Percentiles rank a stretch among this genome's conserved stretches.
Evolutionary conservation across 2,797 vertebrate genomes (phyloP).

Genomic region (Myoxocephalus aenaeus): DNA sequence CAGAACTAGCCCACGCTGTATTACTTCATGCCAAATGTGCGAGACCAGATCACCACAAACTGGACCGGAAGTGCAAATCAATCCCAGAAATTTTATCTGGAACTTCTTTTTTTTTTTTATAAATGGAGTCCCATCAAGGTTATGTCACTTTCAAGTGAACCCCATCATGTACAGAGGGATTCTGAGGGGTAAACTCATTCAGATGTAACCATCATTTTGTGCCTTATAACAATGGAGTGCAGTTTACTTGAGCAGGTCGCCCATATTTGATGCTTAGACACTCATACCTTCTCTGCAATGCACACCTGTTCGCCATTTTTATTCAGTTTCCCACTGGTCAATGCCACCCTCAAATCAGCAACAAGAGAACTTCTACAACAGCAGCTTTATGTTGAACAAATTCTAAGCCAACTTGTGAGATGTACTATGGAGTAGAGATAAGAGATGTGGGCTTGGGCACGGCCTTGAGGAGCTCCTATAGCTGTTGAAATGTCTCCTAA

Average conservation of each 20-base stretch:
- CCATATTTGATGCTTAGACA: neutral
- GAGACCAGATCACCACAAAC: slow-evolving; percentile 41
- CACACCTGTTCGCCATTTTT: no score
- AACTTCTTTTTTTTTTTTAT: slow-evolving; percentile 1
- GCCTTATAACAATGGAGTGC: slow-evolving; percentile 22
- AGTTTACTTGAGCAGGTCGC: neutral
- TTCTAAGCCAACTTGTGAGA: slow-evolving; percentile 22
- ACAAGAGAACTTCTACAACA: slow-evolving; percentile 14
- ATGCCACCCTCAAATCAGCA: neutral
- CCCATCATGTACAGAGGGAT: slow-evolving; percentile 22
- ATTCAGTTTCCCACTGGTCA: neutral
- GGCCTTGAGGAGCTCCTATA: slow-evolving; percentile 29
- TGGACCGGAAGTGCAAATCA: slow-evolving; percentile 69
- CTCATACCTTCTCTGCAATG: neutral
- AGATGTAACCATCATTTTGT: slow-evolving; percentile 21
- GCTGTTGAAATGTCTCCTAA: slow-evolving; percentile 53
- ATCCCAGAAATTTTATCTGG: slow-evolving; percentile 56
- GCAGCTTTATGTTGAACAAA: slow-evolving; percentile 15
- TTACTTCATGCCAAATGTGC: slow-evolving; percentile 59
- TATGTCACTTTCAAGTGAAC: slow-evolving; percentile 17
- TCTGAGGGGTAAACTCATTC: slow-evolving; percentile 1
- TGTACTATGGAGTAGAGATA: slow-evolving; percentile 27
- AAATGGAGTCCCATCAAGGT: slow-evolving; percentile 23
- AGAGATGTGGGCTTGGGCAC: slow-evolving; percentile 32
- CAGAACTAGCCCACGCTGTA: slow-evolving; percentile 29